These are phyloP conservation scores for Siderastrea radians DNA, from an alignment of 92 coral and sea anemone genomes.

Conservation along the genomic window DNA sequence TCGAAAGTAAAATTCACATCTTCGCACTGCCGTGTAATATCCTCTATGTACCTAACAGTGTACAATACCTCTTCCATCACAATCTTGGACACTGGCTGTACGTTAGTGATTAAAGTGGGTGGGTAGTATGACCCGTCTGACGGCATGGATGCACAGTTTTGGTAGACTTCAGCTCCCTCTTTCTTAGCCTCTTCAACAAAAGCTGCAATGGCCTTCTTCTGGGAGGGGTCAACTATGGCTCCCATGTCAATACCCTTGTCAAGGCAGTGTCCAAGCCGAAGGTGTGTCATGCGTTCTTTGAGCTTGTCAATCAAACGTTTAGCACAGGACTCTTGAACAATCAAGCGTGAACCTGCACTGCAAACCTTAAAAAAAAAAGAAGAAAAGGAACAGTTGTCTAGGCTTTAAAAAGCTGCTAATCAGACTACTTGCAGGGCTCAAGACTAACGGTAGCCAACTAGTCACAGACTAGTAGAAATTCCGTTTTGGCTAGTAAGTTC, in stretches of 20 bases:
- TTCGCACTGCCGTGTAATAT: neutral
- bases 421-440: no score
- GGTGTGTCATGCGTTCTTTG: slow-evolving; percentile 96
- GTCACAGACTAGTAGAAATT: no score
- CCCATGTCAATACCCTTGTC: slow-evolving; percentile 98
- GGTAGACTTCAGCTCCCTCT: slow-evolving; percentile 96
- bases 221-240: slow-evolving; percentile 94
- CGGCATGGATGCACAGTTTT: slow-evolving; percentile 90
- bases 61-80: slow-evolving; percentile 94
- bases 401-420: no score
- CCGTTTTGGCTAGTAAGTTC: no score
- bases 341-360: slow-evolving; percentile 97
- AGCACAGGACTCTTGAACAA: slow-evolving; percentile 98
- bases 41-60: no score
- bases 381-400: neutral
- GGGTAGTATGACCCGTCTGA: slow-evolving; percentile 91
- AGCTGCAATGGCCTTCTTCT: slow-evolving; percentile 83
- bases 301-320: slow-evolving; percentile 84
- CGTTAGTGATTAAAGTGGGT: slow-evolving; percentile 95
- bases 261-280: slow-evolving; percentile 91
- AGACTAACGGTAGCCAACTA: no score
- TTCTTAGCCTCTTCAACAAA: slow-evolving; percentile 95
- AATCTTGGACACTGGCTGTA: slow-evolving; percentile 97
- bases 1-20: no score
- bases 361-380: slow-evolving; percentile 78